A percentile compares a stretch with the other conserved stretches of the same genome.
Evolutionary conservation across 1,140 invertebrate genomes (phyloP).

Genomic region (Nilaparvata lugens): DNA sequence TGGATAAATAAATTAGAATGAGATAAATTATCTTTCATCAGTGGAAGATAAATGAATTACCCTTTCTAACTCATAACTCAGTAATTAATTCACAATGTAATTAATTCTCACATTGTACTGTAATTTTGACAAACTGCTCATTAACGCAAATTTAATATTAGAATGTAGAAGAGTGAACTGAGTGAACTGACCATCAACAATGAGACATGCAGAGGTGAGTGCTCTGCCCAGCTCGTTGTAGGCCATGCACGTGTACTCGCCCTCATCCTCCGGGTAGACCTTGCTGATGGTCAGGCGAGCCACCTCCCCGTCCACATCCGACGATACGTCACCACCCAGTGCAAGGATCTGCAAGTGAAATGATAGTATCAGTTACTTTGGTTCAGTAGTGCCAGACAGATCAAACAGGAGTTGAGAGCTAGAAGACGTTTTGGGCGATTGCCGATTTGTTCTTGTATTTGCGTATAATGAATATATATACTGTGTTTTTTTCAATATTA

Average conservation of each 20-base stretch:
- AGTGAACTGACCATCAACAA: constrained; percentile 66
- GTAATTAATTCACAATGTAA: not conserved
- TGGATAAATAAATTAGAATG: no score
- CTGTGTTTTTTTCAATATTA: no score
- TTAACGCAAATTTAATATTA: not conserved
- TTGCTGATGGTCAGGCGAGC: constrained; percentile 59
- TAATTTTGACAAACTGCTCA: no score
- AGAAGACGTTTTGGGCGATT: no score
- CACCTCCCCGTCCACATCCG: constrained; percentile 67
- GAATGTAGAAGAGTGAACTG: constrained; percentile 3
- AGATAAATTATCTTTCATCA: no score
- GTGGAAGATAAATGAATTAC: no score
- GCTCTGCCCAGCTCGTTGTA: constrained; percentile 71
- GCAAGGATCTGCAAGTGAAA: constrained; percentile 54
- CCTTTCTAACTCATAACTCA: not conserved
- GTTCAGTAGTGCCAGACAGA: not conserved
- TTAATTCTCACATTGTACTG: not conserved
- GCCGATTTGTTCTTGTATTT: no score
- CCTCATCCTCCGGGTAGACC: constrained; percentile 77
- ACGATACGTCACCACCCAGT: constrained; percentile 56
- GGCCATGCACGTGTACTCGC: constrained; percentile 78
- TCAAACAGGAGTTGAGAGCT: no score
- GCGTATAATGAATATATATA: no score
- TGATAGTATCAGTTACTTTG: constrained; percentile 25
- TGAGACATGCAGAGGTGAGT: constrained; percentile 64